These are phyloP conservation scores for Anoplolepis gracilipes DNA, from an alignment of 1,140 invertebrate genomes.

Conservation along the genomic window DNA sequence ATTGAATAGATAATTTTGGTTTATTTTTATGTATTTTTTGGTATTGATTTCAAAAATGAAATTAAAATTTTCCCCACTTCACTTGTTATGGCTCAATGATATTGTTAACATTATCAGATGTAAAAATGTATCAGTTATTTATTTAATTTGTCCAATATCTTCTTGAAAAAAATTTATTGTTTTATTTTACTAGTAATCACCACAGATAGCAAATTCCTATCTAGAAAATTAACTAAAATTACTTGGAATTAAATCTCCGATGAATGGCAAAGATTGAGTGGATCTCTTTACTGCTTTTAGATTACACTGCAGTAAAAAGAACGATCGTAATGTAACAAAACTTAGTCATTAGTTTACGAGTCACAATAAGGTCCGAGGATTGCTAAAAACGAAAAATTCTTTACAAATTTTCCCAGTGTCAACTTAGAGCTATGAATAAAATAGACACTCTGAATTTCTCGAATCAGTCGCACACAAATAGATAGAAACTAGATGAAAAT, in stretches of 20 bases:
- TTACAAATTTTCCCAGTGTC: too few species aligned
- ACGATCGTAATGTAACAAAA: background rate
- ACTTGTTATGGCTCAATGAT: too few species aligned
- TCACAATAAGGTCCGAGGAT: background rate
- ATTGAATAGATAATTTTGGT: too few species aligned
- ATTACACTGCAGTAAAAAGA: background rate
- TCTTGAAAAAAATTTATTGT: background rate
- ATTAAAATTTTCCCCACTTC: too few species aligned
- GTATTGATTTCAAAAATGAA: too few species aligned
- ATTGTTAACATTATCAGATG: too few species aligned
- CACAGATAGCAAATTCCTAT: background rate
- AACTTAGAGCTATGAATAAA: background rate
- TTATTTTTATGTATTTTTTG: too few species aligned
- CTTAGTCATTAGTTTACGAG: background rate
- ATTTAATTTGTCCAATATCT: background rate
- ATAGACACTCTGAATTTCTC: background rate
- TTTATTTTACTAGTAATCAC: too few species aligned
- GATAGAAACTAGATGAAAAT: too few species aligned
- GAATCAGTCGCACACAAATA: background rate
- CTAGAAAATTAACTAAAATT: background rate
- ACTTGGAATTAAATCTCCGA: background rate
- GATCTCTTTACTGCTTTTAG: background rate
- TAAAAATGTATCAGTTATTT: too few species aligned
- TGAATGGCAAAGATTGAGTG: background rate
- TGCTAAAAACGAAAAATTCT: background rate